phyloP scores from a whole-genome alignment of 1,140 invertebrate species.

The Parasteatoda tepidariorum region DNA sequence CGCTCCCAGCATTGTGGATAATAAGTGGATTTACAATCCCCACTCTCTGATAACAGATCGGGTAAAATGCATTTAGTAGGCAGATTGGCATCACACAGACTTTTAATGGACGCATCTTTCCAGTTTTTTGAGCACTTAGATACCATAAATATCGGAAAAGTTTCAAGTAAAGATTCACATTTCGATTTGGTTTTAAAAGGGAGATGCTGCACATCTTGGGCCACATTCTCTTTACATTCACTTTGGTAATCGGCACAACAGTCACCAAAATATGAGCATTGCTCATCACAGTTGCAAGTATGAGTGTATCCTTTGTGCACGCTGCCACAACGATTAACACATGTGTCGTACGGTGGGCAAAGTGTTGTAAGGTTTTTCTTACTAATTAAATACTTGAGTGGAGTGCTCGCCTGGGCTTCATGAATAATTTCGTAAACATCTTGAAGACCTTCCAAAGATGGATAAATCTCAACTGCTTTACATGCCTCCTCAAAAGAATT shows the following conservation, averaged over 20 bases:
- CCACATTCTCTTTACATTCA: neutral
- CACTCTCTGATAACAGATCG: neutral
- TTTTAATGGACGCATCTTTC: neutral
- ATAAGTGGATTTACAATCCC: neutral
- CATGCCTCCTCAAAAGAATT: neutral
- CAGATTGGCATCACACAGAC: slow-evolving; percentile 8
- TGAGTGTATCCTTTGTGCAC: neutral
- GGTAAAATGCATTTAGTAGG: neutral
- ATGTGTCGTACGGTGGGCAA: slow-evolving; percentile 46
- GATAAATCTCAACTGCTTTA: no score
- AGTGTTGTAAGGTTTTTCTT: neutral
- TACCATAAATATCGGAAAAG: neutral
- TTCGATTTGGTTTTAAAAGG: no score
- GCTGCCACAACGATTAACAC: slow-evolving; percentile 30
- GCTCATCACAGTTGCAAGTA: slow-evolving; percentile 39
- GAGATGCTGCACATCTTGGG: neutral
- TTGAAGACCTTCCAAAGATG: no score
- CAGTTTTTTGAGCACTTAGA: neutral
- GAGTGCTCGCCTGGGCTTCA: neutral
- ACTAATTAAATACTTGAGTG: neutral
- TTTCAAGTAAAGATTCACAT: slow-evolving; percentile 9
- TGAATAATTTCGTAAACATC: no score
- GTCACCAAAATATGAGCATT: slow-evolving; percentile 26
- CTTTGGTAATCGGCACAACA: slow-evolving; percentile 36
- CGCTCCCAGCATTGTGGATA: neutral